A percentile compares a stretch with the other conserved stretches of the same genome.
These are phyloP conservation scores for Amphipoea oculea DNA, from an alignment of 2,888 invertebrate genomes.

Conservation along the genomic window DNA sequence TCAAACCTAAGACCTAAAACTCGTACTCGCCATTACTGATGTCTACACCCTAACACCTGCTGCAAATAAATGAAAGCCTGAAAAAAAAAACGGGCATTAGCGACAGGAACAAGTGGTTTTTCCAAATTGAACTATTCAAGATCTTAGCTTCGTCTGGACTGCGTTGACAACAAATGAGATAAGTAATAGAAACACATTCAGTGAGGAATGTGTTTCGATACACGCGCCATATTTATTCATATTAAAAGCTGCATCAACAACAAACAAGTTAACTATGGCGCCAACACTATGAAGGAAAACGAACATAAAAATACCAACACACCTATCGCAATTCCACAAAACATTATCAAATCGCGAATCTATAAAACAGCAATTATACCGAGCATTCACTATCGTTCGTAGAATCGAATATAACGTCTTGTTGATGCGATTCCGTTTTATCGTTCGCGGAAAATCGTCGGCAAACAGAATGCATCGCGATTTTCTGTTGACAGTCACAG, in stretches of 20 bases:
- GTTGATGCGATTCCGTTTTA: constrained; percentile 59
- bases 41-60: no score
- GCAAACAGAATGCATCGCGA: constrained; percentile 51
- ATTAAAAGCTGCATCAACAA: constrained; percentile 19
- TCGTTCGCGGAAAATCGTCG: constrained; percentile 58
- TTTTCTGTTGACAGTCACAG: constrained; percentile 54
- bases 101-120: background rate
- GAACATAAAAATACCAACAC: constrained; percentile 35
- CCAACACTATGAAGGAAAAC: constrained; percentile 42
- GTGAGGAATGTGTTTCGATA: background rate
- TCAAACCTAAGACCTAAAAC: no score
- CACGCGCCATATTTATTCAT: constrained; percentile 14
- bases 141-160: background rate
- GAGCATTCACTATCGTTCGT: constrained; percentile 60
- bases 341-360: constrained; percentile 60
- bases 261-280: constrained; percentile 17
- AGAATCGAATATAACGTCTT: constrained; percentile 59
- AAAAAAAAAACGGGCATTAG: background rate
- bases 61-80: no score
- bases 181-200: constrained; percentile 9
- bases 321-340: constrained; percentile 56
- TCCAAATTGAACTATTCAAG: background rate
- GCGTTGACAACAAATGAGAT: background rate
- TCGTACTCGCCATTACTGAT: no score
- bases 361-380: constrained; percentile 63